These are phyloP conservation scores for Cygnus buccinator DNA, from an alignment of 2,113 vertebrate species.

Conservation along the genomic window DNA sequence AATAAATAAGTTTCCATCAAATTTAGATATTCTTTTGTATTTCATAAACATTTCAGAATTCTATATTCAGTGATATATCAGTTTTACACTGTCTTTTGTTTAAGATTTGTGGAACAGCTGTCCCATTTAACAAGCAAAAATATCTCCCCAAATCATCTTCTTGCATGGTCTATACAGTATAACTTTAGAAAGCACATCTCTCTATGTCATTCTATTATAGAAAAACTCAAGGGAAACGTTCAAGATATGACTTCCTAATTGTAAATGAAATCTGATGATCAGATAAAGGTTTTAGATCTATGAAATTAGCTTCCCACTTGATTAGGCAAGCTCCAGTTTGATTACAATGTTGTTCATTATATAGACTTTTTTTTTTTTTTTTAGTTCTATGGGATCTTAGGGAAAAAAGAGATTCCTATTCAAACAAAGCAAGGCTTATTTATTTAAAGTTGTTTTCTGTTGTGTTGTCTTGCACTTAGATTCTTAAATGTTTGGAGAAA, in stretches of 20 bases:
- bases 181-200: background rate
- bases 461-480: background rate
- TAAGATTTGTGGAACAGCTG: background rate
- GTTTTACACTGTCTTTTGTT: background rate
- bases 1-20: background rate
- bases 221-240: background rate
- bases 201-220: background rate
- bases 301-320: background rate
- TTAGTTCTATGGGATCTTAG: background rate
- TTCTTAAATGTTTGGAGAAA: background rate
- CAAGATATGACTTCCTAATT: background rate
- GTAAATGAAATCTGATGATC: background rate
- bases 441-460: background rate
- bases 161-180: background rate
- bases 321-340: background rate
- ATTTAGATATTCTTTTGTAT: background rate
- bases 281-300: background rate
- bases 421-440: background rate
- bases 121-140: background rate
- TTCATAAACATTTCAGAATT: background rate
- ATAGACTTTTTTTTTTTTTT: background rate
- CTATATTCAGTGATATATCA: background rate
- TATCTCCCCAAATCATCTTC: background rate
- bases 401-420: background rate
- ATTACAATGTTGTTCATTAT: background rate